Percentiles rank a stretch among this genome's conserved stretches.
Conservation (phyloP, 2,888 invertebrate genomes). For the Stenotaenia linearis region DNA sequence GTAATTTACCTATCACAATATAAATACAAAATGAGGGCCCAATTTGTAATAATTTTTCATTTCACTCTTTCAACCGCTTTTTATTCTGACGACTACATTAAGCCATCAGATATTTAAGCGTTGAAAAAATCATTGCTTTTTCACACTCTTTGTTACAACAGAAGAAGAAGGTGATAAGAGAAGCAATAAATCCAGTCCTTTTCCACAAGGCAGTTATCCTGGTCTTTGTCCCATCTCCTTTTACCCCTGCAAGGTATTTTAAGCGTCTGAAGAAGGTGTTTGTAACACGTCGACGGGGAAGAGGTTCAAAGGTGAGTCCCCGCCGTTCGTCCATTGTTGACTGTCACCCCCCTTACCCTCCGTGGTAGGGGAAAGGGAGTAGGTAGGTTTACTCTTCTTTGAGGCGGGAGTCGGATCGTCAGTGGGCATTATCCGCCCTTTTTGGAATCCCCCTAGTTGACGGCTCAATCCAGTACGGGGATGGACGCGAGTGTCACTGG, state of each 20-base stretch:
- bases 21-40: too few relatives aligned
- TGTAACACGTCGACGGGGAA: conserved; percentile 24
- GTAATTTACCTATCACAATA: not conserved
- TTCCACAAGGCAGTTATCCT: conserved; percentile 20
- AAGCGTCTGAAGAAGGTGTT: conserved; percentile 23
- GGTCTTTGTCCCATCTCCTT: conserved; percentile 19
- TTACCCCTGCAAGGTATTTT: conserved; percentile 10
- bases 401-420: conserved; percentile 26
- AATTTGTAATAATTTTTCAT: too few relatives aligned
- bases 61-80: too few relatives aligned
- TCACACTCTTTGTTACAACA: not conserved
- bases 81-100: too few relatives aligned
- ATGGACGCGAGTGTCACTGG: conserved; percentile 13
- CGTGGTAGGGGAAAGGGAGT: not conserved
- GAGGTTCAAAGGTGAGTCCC: conserved; percentile 24
- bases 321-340: conserved; percentile 17
- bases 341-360: not conserved
- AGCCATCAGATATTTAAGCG: too few relatives aligned
- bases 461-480: conserved; percentile 26
- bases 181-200: conserved; percentile 22
- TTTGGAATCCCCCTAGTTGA: conserved; percentile 6
- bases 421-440: conserved; percentile 26
- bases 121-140: not conserved
- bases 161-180: not conserved
- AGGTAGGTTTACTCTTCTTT: conserved; percentile 21